These are phyloP conservation scores for Chaetodon trifasciatus DNA, from an alignment of 2,797 vertebrate species.

Conservation along the genomic window DNA sequence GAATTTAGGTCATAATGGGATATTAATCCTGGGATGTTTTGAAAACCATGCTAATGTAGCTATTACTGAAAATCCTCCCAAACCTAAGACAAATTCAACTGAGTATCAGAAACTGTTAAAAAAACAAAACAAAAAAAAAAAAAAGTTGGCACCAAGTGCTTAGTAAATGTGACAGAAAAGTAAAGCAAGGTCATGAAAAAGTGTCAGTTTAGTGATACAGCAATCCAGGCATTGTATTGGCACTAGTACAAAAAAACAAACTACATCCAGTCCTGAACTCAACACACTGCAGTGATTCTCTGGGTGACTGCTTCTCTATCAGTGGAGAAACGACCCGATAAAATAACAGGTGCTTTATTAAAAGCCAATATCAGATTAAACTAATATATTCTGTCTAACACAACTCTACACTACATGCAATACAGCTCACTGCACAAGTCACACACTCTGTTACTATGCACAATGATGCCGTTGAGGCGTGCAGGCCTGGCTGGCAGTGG, in stretches of 20 bases:
- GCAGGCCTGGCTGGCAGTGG: slow-evolving; percentile 26
- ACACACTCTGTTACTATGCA: slow-evolving; percentile 27
- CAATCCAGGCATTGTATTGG: slow-evolving; percentile 24
- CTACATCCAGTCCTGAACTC: neutral
- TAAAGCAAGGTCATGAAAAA: neutral
- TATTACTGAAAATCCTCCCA: neutral
- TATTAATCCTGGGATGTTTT: neutral
- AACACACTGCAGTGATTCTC: neutral
- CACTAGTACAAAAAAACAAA: slow-evolving; percentile 27
- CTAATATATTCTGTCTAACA: neutral
- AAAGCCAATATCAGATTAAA: neutral
- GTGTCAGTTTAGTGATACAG: neutral
- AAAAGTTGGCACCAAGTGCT: slow-evolving; percentile 34
- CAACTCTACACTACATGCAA: slow-evolving; percentile 27
- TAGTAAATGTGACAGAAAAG: neutral
- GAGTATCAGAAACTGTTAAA: neutral
- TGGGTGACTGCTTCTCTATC: neutral
- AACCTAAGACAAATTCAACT: neutral
- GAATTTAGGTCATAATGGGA: neutral
- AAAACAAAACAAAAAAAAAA: neutral
- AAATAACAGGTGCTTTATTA: neutral
- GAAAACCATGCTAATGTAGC: neutral
- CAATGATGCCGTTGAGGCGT: slow-evolving; percentile 7
- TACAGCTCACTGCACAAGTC: slow-evolving; percentile 29
- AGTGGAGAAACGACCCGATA: neutral